Evolutionary conservation across 2,113 vertebrate genomes (phyloP), one percentile per base, ranked within the genome.

Genomic region (Phocoena phocoena): DNA sequence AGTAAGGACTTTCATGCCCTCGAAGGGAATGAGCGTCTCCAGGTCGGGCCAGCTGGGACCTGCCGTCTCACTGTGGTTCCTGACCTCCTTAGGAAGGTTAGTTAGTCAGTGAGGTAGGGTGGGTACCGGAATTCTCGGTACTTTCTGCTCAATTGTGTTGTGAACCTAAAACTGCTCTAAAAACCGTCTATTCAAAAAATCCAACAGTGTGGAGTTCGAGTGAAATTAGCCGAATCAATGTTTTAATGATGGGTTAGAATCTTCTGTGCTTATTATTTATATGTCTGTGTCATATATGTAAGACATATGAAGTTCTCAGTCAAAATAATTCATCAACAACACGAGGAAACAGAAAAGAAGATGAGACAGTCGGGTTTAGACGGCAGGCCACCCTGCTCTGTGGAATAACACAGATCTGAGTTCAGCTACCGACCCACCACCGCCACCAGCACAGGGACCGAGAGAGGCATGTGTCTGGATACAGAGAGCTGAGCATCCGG

Each of bases 101-200:
- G 18, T 21, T 20, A 20, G 31, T 65, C 47, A 67, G 41, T 23
- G 26, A 47, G 73, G n/a, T 14, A 77, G 18, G 0, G 0, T 18
- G 53, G 13, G 63, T 31, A 65, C 14, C 23, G 53, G 33, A 17
- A 26, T 77, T 53, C 77, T 65, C 15, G 44, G n/a, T 44, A 9
- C 23, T 55, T 79, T 44, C 47, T 81, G 7, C 50, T 68, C 55
- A 63, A 23, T 82, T 88, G 80, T 73, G 67, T n/a, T 89, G 28
- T 74, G 55, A 82, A 83, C 28, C 21, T 89, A 74, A 82, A 65
- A 74, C 28, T 44, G 26, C 67, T 82, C 47, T 53, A 82, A 81
- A 88, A 88, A 63, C 36, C 50, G 21, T 36, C 31, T 62, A 21
- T 77, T 89, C 11, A 47, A 86, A 31, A 86, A 73, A 76, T 21